Conservation (phyloP, 1,140 invertebrate genomes). For the Zaprionus ornatus region DNA sequence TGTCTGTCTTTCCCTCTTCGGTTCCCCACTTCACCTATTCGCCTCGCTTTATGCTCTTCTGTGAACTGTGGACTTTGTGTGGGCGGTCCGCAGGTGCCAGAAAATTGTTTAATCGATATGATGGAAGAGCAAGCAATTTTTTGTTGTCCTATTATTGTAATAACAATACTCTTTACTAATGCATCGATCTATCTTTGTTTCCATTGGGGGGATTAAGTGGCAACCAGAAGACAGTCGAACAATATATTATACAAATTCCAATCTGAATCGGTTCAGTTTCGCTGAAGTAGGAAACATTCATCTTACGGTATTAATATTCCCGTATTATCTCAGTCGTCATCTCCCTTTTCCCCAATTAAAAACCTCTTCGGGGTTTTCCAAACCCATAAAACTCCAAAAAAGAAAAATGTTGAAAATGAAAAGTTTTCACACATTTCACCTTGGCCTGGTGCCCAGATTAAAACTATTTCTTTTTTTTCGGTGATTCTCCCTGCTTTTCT, state of each 20-base stretch:
- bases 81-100: conserved; percentile 32
- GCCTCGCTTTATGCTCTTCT: conserved; percentile 28
- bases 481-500: conserved; percentile 18
- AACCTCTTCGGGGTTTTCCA: background rate
- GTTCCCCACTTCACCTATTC: background rate
- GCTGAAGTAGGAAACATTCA: background rate
- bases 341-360: background rate
- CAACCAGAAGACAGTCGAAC: background rate
- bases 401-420: conserved; percentile 12
- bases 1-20: conserved; percentile 8
- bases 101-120: conserved; percentile 55
- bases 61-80: conserved; percentile 29
- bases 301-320: background rate
- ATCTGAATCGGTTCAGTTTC: background rate
- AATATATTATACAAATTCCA: background rate
- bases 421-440: conserved; percentile 43
- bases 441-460: conserved; percentile 34
- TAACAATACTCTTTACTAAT: conserved; percentile 4
- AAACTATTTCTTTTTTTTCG: conserved; percentile 31
- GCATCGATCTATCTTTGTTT: conserved; percentile 17
- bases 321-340: background rate
- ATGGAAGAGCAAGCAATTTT: conserved; percentile 43
- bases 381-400: conserved; percentile 17
- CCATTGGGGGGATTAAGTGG: conserved; percentile 1
- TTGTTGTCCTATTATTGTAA: conserved; percentile 41